Evolutionary conservation across 2,888 invertebrate genomes (phyloP), one percentile per base, ranked within the genome.

Genomic region (Pyrocoelia pectoralis): DNA sequence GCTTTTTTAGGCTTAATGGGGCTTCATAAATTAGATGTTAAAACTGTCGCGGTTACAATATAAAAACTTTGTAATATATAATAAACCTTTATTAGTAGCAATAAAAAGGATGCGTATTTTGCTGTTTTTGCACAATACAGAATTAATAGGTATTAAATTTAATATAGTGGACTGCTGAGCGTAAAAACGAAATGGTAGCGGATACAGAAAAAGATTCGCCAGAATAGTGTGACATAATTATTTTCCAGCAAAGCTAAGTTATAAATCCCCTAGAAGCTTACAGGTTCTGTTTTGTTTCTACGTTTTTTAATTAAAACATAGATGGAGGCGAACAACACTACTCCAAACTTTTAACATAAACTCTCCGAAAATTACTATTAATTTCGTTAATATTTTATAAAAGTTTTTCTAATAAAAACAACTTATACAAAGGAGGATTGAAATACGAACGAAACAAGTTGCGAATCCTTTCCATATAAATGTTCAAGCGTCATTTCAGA

Each of bases 141-240:
- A 62, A 62, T 62, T 62, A 62, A 62, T 62, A 40, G 62, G 62
- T 54, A 62, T 62, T 62, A 62, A 57, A 62, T 62, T 62, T 62
- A 62, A 62, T 62, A 62, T 62, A 53, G 62, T 53, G 19, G 9
- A 53, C 33, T 40, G 40, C 53, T 33, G 48, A 48, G 57, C 10
- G 33, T 57, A 62, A 62, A 62, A 62, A 62, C 52, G 46, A 43
- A 29, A 41, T 28, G 61, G 28, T 43, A 40, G 33, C 40, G 57
- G 56, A 40, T 50, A 33, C 33, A 15, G 52, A 56, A 61, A 62
- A 62, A 56, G 53, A 53, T 62, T 62, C 53, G 52, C 62, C 48
- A n/a, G 49, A 54, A 53, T 57, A 62, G 62, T 62, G 57, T 41
- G 43, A 58, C 58, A 55, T 63, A 58, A 63, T 63, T 63, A 58